Evolutionary conservation across 1,140 invertebrate species (phyloP).

Genomic region (Drosophila novamexicana): DNA sequence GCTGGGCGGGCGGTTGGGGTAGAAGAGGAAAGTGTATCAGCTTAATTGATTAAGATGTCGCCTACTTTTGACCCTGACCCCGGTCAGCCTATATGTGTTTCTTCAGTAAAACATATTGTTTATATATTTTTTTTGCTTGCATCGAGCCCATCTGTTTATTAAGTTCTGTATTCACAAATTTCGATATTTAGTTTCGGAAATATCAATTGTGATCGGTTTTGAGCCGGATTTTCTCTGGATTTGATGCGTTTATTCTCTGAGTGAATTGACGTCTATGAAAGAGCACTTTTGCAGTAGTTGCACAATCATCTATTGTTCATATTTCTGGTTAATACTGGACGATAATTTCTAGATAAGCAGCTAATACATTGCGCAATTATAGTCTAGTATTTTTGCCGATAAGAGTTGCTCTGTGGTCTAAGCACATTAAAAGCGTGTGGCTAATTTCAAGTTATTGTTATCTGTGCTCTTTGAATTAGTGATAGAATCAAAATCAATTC

Average conservation of each 20-base stretch:
- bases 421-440: not conserved
- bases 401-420: slow-evolving; percentile 14
- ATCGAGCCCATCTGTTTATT: not conserved
- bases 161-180: not conserved
- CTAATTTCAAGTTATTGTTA: not conserved
- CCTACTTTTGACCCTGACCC: slow-evolving; percentile 13
- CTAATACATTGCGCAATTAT: slow-evolving; percentile 14
- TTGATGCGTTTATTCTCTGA: not conserved
- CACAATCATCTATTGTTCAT: slow-evolving; percentile 18
- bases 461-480: not conserved
- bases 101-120: not conserved
- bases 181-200: too few species aligned
- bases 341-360: slow-evolving; percentile 19
- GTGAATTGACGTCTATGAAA: not conserved
- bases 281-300: slow-evolving; percentile 4
- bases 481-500: not conserved
- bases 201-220: too few species aligned
- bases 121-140: too few species aligned
- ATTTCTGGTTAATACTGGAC: slow-evolving; percentile 8
- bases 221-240: not conserved
- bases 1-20: not conserved
- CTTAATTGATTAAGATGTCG: slow-evolving; percentile 51
- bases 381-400: slow-evolving; percentile 17
- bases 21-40: not conserved
- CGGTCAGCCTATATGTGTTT: not conserved